Base-by-base conservation (phyloP, 2,888 invertebrate genomes). In the Cerastoderma edule region DNA sequence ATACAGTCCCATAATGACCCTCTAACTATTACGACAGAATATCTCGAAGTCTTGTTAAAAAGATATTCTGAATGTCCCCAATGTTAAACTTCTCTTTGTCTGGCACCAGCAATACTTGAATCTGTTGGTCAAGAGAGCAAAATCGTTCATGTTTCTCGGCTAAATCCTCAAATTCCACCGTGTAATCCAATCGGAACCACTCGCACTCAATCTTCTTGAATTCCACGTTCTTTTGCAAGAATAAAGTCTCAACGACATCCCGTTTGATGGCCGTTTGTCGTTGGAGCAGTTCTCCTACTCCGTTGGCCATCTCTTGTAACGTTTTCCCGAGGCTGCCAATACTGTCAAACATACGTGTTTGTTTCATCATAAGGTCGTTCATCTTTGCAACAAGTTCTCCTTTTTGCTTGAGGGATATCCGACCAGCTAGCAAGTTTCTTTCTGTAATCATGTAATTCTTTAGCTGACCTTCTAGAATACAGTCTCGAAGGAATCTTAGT, bases 371-470 rank as follows among this genome's bases (percentile, higher is more conserved):
- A 32, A 57, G 8, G 19, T 1, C n/a, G n/a, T 57, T 22, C 5
- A 57, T 32, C 28, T 57, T 32, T 27, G 30, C 13, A 8, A 60
- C 24, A 24, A 32, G 60, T 4, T 39, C 8, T 3, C 39, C 24
- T 22, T 60, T 22, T 39, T 60, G 57, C 32, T n/a, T 8, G 4
- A 0, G 5, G 6, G 60, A 39, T 24, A 60, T 60, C 39, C 60
- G 32, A 19, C 22, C 44, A 4, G 35, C 56, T 10, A 71, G 54
- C 28, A 69, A 54, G 50, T 72, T 72, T 50, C 39, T 68, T 22
- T 65, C 35, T 3, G 68, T 50, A 16, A 72, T 64, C 57, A 72
- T 69, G 32, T 63, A 75, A 24, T 53, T 46, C 30, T 54, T 57
- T 13, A 75, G 44, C n/a, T n/a, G n/a, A 24, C 19, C 46, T 8